Conservation (phyloP, 2,797 vertebrate genomes). For the Myripristis murdjan region DNA sequence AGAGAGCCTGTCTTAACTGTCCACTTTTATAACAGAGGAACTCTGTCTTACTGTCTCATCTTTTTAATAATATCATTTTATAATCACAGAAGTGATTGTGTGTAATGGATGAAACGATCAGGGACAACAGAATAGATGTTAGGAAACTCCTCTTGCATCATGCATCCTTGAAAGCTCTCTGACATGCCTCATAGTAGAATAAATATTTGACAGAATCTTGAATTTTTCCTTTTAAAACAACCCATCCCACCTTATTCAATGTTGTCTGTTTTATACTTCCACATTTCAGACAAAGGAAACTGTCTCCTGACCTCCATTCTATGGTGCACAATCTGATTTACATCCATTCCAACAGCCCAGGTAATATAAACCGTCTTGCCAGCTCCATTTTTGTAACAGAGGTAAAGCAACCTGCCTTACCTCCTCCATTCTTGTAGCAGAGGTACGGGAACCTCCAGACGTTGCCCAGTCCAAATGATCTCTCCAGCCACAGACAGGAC, state of each 20-base stretch:
- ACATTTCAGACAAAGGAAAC: too few species aligned
- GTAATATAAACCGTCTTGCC: constrained; percentile 91
- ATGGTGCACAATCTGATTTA: not conserved
- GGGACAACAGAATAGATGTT: too few species aligned
- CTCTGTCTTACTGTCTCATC: not conserved
- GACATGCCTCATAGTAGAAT: too few species aligned
- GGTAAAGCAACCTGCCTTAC: constrained; percentile 90
- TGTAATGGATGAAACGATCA: too few species aligned
- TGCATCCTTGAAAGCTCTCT: not conserved
- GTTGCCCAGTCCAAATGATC: constrained; percentile 97
- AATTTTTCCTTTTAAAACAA: too few species aligned
- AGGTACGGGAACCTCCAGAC: constrained; percentile 99
- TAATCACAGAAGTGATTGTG: constrained; percentile 8
- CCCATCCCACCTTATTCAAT: too few species aligned
- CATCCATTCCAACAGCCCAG: not conserved
- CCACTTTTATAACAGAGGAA: too few species aligned
- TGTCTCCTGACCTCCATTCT: too few species aligned
- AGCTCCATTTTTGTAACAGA: constrained; percentile 92
- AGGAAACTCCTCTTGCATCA: not conserved
- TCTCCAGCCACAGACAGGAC: constrained; percentile 98
- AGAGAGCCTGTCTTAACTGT: constrained; percentile 1
- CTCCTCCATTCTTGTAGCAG: constrained; percentile 99
- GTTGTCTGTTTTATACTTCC: too few species aligned
- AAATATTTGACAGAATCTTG: too few species aligned
- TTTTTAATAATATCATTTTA: too few species aligned